Evolutionary conservation across 1,140 invertebrate species (phyloP).

Genomic region (Laupala kohalensis): DNA sequence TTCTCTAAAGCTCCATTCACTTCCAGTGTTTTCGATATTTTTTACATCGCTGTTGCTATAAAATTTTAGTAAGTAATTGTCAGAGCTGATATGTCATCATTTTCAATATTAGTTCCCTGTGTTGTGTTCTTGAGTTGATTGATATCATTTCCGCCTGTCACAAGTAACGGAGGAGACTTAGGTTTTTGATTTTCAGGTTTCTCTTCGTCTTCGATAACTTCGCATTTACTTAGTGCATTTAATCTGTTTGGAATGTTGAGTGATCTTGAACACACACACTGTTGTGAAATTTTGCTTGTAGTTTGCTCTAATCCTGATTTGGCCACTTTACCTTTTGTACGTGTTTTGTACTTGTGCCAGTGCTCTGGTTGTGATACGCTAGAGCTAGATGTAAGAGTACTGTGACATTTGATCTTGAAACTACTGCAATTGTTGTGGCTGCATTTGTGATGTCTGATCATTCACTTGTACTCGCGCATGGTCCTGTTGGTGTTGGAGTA

Average conservation of each 20-base stretch:
- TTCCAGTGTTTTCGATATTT: neutral
- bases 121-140: neutral
- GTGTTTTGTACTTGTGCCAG: neutral
- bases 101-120: neutral
- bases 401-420: too few species aligned
- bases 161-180: neutral
- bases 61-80: neutral
- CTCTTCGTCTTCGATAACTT: neutral
- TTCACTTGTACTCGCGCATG: too few species aligned
- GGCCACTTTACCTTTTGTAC: neutral
- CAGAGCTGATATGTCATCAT: neutral
- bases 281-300: neutral
- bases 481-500: too few species aligned
- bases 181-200: neutral
- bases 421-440: too few species aligned
- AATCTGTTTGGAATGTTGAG: neutral
- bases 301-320: neutral
- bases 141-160: neutral
- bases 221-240: neutral
- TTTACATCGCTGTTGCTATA: neutral
- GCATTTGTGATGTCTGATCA: too few species aligned
- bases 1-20: neutral
- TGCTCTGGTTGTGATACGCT: too few species aligned
- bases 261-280: neutral
- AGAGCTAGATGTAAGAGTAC: too few species aligned